Conservation (phyloP, 2,113 vertebrate species). For the Formicarius rufipectus region DNA sequence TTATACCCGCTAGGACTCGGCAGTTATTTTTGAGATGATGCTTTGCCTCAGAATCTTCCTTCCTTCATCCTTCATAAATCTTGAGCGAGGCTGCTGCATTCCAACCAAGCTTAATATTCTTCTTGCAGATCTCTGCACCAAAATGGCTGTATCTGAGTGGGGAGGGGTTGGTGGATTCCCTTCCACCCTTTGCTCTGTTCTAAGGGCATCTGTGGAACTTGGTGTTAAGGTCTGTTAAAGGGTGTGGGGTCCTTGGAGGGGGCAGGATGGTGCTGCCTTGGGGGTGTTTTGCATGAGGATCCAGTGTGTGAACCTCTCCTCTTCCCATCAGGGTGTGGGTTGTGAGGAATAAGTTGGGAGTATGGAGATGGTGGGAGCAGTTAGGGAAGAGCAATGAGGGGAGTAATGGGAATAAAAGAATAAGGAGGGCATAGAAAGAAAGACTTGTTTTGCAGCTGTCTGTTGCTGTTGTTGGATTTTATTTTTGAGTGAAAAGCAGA, state of each 20-base stretch:
- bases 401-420: neutral
- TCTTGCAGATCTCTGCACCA: constrained; percentile 71
- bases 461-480: neutral
- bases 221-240: neutral
- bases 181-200: neutral
- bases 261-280: neutral
- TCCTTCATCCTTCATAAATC: constrained; percentile 73
- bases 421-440: neutral
- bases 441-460: neutral
- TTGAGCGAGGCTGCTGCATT: constrained; percentile 66
- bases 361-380: neutral
- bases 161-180: neutral
- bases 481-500: neutral
- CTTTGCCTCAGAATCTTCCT: constrained; percentile 66
- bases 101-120: constrained; percentile 70
- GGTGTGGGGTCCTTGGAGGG: neutral
- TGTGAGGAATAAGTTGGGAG: neutral
- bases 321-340: neutral
- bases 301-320: neutral
- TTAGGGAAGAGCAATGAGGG: neutral
- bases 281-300: neutral
- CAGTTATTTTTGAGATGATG: constrained; percentile 70
- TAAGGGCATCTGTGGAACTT: neutral
- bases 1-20: constrained; percentile 57
- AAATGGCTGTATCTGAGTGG: constrained; percentile 40